Percentiles rank a stretch among this genome's conserved stretches.
Conservation (phyloP, 2,797 vertebrate genomes). For the Amazonetta brasiliensis region DNA sequence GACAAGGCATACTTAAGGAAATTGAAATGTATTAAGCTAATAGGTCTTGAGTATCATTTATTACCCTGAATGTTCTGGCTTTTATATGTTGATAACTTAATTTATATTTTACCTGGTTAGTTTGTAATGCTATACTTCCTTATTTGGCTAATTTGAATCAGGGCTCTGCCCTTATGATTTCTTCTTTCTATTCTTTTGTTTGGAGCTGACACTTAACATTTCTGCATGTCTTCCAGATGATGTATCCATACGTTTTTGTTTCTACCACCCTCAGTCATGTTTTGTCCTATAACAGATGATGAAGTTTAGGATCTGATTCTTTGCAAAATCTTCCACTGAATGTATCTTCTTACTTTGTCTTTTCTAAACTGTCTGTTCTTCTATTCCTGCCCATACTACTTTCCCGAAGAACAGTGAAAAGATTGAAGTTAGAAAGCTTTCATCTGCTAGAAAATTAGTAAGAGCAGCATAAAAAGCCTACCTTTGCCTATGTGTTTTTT, state of each 20-base stretch:
- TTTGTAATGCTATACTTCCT: slow-evolving; percentile 14
- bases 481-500: not conserved
- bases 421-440: slow-evolving; percentile 1
- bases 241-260: slow-evolving; percentile 27
- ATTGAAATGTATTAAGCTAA: not conserved
- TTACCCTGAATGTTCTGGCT: not conserved
- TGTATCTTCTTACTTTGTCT: not conserved
- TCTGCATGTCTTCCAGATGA: slow-evolving; percentile 49
- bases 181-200: slow-evolving; percentile 50
- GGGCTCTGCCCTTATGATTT: not conserved
- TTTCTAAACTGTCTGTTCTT: not conserved
- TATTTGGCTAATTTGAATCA: slow-evolving; percentile 50
- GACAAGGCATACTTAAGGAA: not conserved
- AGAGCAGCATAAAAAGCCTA: not conserved
- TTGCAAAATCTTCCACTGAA: not conserved
- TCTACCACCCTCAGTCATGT: not conserved
- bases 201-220: slow-evolving; percentile 19
- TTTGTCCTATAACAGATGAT: slow-evolving; percentile 7
- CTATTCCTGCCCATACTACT: not conserved
- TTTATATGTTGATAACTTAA: not conserved
- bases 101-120: not conserved
- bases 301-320: not conserved
- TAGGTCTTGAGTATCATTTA: not conserved
- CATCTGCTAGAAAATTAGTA: not conserved
- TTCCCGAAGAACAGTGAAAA: slow-evolving; percentile 7